Base-by-base conservation (phyloP, 2,888 invertebrate genomes). In the Deilephila elpenor region DNA sequence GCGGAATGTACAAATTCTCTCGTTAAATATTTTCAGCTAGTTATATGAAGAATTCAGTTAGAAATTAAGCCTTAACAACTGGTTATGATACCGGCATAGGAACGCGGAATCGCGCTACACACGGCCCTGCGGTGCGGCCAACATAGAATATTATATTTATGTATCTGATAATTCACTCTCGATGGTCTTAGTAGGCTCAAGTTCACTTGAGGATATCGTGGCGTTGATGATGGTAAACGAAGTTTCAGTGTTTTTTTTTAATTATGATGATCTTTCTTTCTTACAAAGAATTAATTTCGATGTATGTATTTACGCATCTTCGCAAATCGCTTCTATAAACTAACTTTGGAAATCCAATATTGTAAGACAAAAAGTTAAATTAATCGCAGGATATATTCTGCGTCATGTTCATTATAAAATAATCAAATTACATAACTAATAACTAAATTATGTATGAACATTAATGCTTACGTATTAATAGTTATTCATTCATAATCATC, bases 21-120 rank as follows among this genome's bases (percentile, higher is more conserved):
- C 44, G 67, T 77, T 67, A 67, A 67, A 67, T 67, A 77, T 77
- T 77, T 77, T 76, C 64, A 73, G 74, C 51, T 67, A 25, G 75
- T 77, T 74, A 74, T 72, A 80, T 76, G 75, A 78, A 77, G 75
- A 77, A 77, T 79, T 83, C 82, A 79, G 83, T 81, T 83, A 81
- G 85, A 82, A 82, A 83, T 84, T 81, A 83, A 83, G 75, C 78
- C 72, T 71, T 84, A 84, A 85, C 81, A 80, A 86, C 86, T 82
- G 81, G 84, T 85, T 87, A 82, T 84, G 78, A 83, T 83, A 82
- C 78, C 74, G 71, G 75, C 71, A 74, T 59, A 78, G 78, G 83
- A 81, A 83, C 81, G 77, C 78, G 79, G 80, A 81, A 78, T 78
- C 60, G 32, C 37, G 75, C 60, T 78, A 85, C 85, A 82, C 78